Percentiles rank a stretch among this genome's conserved stretches.
Evolutionary conservation across 2,113 vertebrate species (phyloP).

Genomic region (Zosterops borbonicus): DNA sequence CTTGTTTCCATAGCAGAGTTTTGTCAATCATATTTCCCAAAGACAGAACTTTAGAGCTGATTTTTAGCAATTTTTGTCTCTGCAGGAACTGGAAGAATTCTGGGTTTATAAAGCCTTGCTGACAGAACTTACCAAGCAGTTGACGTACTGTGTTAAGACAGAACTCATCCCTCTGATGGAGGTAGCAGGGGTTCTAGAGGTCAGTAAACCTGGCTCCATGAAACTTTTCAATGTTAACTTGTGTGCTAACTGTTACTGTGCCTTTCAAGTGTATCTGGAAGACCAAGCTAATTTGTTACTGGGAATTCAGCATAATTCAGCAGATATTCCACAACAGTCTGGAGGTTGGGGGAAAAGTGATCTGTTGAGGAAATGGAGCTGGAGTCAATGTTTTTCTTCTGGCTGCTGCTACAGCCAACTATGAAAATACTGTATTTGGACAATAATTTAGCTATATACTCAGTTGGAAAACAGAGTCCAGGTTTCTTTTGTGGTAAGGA

Average conservation of each 20-base stretch:
- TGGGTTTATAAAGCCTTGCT: slow-evolving; percentile 92
- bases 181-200: slow-evolving; percentile 91
- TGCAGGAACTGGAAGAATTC: slow-evolving; percentile 92
- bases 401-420: not conserved
- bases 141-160: slow-evolving; percentile 90
- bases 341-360: rapidly evolving
- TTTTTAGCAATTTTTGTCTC: not conserved
- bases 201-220: slow-evolving; percentile 48
- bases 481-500: not conserved
- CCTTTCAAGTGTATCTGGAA: not conserved
- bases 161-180: slow-evolving; percentile 97
- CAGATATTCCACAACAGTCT: not conserved
- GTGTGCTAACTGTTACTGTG: not conserved
- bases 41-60: not conserved
- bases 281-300: not conserved
- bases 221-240: not conserved
- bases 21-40: not conserved
- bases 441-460: not conserved
- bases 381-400: not conserved
- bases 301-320: not conserved
- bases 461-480: not conserved
- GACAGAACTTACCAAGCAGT: slow-evolving; percentile 81
- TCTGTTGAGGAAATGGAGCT: not conserved
- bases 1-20: not conserved
- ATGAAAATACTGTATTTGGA: not conserved